Base-by-base conservation (phyloP, 2,113 vertebrate genomes). In the Carollia perspicillata region DNA sequence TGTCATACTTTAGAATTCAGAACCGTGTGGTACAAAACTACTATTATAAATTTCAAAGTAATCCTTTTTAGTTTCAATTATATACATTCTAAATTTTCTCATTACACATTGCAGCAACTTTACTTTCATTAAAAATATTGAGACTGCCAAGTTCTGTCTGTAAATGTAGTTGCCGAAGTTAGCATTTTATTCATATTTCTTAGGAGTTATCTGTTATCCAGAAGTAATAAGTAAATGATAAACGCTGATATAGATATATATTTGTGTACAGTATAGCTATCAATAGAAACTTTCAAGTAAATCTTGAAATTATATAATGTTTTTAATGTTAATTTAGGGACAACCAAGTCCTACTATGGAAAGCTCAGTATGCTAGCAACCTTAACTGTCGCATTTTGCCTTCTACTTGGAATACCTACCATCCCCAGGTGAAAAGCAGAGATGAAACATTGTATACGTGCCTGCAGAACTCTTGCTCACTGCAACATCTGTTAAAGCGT, bases 1-100 rank as follows among this genome's bases (percentile, higher is more conserved):
- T 89, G 75, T 47, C 16, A 51, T 60, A 47, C 28, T 94, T 91
- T 23, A 9, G 33, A 98, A 97, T 84, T 91, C 71, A 96, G 58
- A 95, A 28, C n/a, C 84, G 1, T 53, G 4, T 8, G 75, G 40
- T 94, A 66, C 3, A 96, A 96, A 42, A 55, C 14, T 90, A 7
- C 23, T 95, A 93, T 72, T 37, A 89, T 30, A 49, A 35, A 55
- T 42, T 84, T 97, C 53, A 95, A 97, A 81, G 3, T 11, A 77
- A 55, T 49, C 13, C 1, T 92, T 84, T 40, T 58, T 35, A 60
- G 47, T 88, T 86, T 81, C 28, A 90, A 44, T 69, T n/a, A 37
- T 4, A 26, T 37, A 42, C 23, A 17, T 3, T 83, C 78, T 89
- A 35, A 2, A 22, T 69, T n/a, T 92, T 97, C 30, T 90, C 9